Conservation (phyloP, 2,797 vertebrate genomes). For the Hoplostethus mediterraneus region DNA sequence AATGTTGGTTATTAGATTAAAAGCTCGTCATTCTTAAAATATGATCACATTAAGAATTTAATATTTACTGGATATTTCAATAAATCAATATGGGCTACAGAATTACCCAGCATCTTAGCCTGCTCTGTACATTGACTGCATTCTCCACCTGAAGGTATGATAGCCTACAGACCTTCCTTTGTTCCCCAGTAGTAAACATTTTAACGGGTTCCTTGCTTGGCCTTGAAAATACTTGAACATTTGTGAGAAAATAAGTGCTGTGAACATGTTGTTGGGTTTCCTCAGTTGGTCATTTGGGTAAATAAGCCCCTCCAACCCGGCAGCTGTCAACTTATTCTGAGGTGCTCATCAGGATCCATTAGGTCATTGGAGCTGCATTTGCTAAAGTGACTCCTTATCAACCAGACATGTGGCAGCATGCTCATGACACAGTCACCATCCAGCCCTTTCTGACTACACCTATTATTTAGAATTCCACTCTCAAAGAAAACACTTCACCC, state of each 20-base stretch:
- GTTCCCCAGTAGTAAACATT: too few relatives aligned
- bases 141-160: too few relatives aligned
- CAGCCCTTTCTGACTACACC: constrained; percentile 13
- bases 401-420: constrained; percentile 54
- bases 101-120: too few relatives aligned
- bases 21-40: neutral
- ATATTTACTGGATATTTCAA: too few relatives aligned
- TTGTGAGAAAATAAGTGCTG: neutral
- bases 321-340: constrained; percentile 41
- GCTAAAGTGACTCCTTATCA: constrained; percentile 28
- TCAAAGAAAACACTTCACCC: constrained; percentile 29
- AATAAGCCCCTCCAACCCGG: constrained; percentile 38
- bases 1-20: constrained; percentile 28
- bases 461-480: constrained; percentile 50
- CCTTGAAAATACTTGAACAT: too few relatives aligned
- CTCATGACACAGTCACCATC: constrained; percentile 24
- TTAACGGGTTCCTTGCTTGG: too few relatives aligned
- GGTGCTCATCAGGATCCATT: constrained; percentile 45
- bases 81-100: too few relatives aligned
- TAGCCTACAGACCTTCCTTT: too few relatives aligned
- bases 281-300: constrained; percentile 32
- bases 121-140: too few relatives aligned
- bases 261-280: constrained; percentile 42
- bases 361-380: constrained; percentile 61
- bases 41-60: too few relatives aligned